Percentiles rank a stretch among this genome's conserved stretches.
Evolutionary conservation across 2,113 vertebrate species (phyloP).

Genomic region (Calyptomena viridis): DNA sequence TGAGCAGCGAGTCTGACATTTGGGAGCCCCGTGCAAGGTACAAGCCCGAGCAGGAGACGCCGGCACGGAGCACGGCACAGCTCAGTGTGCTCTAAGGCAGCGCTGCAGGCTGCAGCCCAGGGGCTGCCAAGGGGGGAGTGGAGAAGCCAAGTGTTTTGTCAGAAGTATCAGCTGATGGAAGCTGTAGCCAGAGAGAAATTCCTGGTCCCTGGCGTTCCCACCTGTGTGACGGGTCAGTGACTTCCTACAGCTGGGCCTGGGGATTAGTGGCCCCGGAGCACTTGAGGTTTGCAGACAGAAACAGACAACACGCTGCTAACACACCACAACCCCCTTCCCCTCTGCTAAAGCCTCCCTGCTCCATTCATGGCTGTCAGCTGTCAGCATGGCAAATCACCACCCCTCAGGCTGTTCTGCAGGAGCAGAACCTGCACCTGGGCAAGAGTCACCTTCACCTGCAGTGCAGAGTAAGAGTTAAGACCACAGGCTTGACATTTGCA

Average conservation of each 20-base stretch:
- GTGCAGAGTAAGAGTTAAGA: neutral
- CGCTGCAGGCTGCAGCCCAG: constrained; percentile 61
- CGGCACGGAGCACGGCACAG: neutral
- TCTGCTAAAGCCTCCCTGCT: neutral
- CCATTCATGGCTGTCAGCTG: neutral
- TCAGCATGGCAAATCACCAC: neutral
- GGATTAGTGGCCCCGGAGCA: neutral
- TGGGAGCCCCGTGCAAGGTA: neutral
- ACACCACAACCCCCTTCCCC: neutral
- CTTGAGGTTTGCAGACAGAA: neutral
- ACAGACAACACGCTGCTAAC: neutral
- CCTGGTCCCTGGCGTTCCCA: constrained; percentile 4
- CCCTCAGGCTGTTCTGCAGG: neutral
- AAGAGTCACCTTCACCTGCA: neutral
- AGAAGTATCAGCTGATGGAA: constrained; percentile 58
- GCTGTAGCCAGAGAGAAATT: constrained; percentile 30
- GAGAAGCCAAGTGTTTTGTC: constrained; percentile 67
- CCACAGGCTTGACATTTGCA: neutral
- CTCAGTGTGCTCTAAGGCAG: constrained; percentile 26
- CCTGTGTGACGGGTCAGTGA: neutral
- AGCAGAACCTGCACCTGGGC: neutral
- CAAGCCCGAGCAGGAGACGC: neutral
- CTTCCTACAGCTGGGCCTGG: neutral
- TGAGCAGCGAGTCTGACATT: constrained; percentile 89
- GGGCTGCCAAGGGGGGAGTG: constrained; percentile 50